phyloP scores from a whole-genome alignment of 1,140 invertebrate genomes.

The Neodiprion virginianus region DNA sequence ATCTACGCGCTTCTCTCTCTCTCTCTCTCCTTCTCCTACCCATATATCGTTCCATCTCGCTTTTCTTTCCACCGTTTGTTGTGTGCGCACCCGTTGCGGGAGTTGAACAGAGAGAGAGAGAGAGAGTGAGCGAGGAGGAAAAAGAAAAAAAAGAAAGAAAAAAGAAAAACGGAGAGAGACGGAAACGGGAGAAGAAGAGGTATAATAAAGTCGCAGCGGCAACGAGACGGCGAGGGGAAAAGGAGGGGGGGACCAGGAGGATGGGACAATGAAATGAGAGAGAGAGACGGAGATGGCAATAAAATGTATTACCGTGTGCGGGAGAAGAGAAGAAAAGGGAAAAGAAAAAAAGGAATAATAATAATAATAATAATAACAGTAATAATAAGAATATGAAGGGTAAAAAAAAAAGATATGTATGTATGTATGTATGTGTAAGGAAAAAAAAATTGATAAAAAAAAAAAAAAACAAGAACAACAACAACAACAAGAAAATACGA shows the following conservation, averaged over 20 bases:
- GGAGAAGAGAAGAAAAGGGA: background rate
- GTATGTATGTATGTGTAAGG: background rate
- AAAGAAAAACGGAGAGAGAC: background rate
- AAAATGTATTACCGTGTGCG: constrained; percentile 55
- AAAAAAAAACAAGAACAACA: no score
- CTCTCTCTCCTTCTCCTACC: background rate
- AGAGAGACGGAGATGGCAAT: constrained; percentile 47
- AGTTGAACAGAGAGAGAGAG: constrained; percentile 24
- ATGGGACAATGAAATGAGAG: constrained; percentile 8
- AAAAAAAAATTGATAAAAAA: background rate
- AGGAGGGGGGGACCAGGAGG: constrained; percentile 31
- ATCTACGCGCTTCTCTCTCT: background rate
- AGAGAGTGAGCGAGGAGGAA: constrained; percentile 24
- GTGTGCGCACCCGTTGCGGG: background rate
- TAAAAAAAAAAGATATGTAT: constrained; percentile 8
- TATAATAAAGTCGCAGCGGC: background rate
- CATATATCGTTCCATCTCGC: constrained; percentile 13
- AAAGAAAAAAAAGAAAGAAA: background rate
- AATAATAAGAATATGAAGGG: constrained; percentile 24
- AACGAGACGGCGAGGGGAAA: constrained; percentile 19
- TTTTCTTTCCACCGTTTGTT: constrained; percentile 24
- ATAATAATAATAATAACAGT: constrained; percentile 12
- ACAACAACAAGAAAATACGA: no score
- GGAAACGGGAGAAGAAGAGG: constrained; percentile 17
- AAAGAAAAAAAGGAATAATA: constrained; percentile 21